Conservation (phyloP, 2,888 invertebrate species). For the Drosophila hamatofila region DNA sequence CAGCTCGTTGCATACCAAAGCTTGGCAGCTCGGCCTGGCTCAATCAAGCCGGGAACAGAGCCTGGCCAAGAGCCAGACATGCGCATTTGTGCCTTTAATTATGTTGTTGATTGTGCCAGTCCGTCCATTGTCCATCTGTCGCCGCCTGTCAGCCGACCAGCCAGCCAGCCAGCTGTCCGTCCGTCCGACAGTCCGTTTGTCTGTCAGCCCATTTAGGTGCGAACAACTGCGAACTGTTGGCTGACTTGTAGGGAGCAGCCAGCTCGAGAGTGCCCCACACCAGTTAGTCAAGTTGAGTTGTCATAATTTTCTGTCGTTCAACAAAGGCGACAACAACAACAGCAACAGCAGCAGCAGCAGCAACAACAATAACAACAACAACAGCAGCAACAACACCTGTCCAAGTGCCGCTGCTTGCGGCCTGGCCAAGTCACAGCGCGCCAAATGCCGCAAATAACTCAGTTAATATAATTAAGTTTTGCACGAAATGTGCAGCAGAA, state of each 20-base stretch:
- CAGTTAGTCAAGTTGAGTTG: conserved; percentile 81
- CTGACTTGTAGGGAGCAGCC: conserved; percentile 63
- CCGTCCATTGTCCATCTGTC: conserved; percentile 14
- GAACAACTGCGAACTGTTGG: conserved; percentile 54
- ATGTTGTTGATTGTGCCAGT: conserved; percentile 74
- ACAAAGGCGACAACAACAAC: conserved; percentile 52
- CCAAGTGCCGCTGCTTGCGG: conserved; percentile 34
- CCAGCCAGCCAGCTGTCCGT: conserved; percentile 27
- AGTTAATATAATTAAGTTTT: conserved; percentile 81
- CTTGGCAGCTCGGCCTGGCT: conserved; percentile 19
- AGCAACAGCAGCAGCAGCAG: conserved; percentile 26
- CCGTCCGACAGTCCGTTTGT: conserved; percentile 15
- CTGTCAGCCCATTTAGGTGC: conserved; percentile 70
- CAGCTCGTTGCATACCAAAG: conserved; percentile 78
- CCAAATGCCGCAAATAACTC: conserved; percentile 81
- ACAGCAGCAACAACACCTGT: conserved; percentile 52
- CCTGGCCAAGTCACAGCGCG: conserved; percentile 60
- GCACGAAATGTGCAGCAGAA: conserved; percentile 79
- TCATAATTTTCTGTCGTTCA: conserved; percentile 80
- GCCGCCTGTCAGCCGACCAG: conserved; percentile 27
- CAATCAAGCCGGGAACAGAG: conserved; percentile 32
- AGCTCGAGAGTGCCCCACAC: conserved; percentile 52
- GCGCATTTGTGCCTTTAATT: conserved; percentile 79
- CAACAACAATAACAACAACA: conserved; percentile 50
- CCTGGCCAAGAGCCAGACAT: conserved; percentile 60